A percentile compares a stretch with the other conserved stretches of the same genome.
Conservation (phyloP, 2,888 invertebrate species). For the Latheticus oryzae region DNA sequence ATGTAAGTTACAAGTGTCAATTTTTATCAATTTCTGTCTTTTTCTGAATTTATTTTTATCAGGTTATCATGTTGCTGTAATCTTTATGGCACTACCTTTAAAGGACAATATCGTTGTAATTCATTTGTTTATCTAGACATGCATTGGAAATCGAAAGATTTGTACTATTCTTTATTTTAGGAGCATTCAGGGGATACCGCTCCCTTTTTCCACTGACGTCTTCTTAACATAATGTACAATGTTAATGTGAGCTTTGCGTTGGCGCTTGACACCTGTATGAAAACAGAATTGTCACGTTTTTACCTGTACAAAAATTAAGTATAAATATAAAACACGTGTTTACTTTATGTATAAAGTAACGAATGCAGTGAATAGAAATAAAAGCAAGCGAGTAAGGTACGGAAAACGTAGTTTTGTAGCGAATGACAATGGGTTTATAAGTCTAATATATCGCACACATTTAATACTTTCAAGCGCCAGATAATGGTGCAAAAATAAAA, state of each 20-base stretch:
- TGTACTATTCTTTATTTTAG: constrained; percentile 41
- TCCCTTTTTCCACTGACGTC: constrained; percentile 42
- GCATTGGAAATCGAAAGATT: constrained; percentile 43
- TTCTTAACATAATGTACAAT: constrained; percentile 43
- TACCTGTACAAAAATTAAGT: constrained; percentile 29
- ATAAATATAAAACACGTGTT: constrained; percentile 38
- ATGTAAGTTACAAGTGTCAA: too few species aligned
- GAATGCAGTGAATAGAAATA: constrained; percentile 24
- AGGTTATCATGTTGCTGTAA: constrained; percentile 37
- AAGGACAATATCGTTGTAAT: constrained; percentile 42
- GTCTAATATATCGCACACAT: constrained; percentile 41
- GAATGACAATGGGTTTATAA: constrained; percentile 41
- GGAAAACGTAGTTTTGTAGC: constrained; percentile 20
- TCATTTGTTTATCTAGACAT: constrained; percentile 44
- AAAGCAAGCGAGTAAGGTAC: constrained; percentile 12
- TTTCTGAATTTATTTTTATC: constrained; percentile 38
- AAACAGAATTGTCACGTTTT: constrained; percentile 52
- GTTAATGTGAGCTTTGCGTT: constrained; percentile 45
- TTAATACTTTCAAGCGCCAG: constrained; percentile 43
- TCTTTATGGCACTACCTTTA: constrained; percentile 41
- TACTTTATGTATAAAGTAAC: constrained; percentile 18
- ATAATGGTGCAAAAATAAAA: constrained; percentile 41
- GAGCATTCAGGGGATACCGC: constrained; percentile 42
- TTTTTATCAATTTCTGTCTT: constrained; percentile 18
- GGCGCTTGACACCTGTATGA: constrained; percentile 49